Conservation (phyloP, 2,113 vertebrate species). For the human region DNA sequence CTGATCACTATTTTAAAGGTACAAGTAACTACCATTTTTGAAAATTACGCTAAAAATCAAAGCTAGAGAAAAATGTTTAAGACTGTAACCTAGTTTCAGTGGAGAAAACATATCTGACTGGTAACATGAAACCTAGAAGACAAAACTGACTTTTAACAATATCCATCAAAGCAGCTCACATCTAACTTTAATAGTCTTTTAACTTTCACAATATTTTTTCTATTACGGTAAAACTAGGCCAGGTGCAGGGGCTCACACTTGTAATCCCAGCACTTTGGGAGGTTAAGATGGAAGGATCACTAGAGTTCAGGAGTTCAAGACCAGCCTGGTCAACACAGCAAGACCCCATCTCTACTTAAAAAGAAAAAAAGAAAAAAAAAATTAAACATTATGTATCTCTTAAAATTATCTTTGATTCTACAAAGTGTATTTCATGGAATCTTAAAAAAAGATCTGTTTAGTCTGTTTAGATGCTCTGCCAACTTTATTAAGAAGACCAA, state of each 20-base stretch:
- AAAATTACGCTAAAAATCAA: slow-evolving; percentile 38
- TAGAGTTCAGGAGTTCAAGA: too few species aligned
- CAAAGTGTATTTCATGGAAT: slow-evolving; percentile 30
- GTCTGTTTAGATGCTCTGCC: slow-evolving; percentile 30
- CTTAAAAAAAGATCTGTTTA: not conserved
- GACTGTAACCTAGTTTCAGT: slow-evolving; percentile 31
- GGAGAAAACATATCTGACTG: slow-evolving; percentile 35
- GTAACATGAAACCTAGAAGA: slow-evolving; percentile 16
- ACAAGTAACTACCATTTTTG: not conserved
- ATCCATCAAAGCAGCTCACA: not conserved
- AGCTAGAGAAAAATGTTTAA: slow-evolving; percentile 29
- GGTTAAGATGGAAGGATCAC: too few species aligned
- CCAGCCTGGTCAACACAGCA: too few species aligned
- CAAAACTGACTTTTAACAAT: not conserved
- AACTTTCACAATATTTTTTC: slow-evolving; percentile 40
- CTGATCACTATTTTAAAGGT: slow-evolving; percentile 45
- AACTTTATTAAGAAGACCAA: slow-evolving; percentile 25
- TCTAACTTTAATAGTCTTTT: slow-evolving; percentile 29
- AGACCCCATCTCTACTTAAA: too few species aligned
- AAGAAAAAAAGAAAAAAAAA: not conserved
- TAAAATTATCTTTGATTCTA: slow-evolving; percentile 55
- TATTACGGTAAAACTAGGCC: not conserved
- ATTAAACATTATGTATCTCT: slow-evolving; percentile 12
- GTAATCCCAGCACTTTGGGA: too few species aligned
- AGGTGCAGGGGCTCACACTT: too few species aligned